A percentile compares a stretch with the other conserved stretches of the same genome.
Conservation (phyloP, 2,888 invertebrate species). For the Hypsopygia costalis region DNA sequence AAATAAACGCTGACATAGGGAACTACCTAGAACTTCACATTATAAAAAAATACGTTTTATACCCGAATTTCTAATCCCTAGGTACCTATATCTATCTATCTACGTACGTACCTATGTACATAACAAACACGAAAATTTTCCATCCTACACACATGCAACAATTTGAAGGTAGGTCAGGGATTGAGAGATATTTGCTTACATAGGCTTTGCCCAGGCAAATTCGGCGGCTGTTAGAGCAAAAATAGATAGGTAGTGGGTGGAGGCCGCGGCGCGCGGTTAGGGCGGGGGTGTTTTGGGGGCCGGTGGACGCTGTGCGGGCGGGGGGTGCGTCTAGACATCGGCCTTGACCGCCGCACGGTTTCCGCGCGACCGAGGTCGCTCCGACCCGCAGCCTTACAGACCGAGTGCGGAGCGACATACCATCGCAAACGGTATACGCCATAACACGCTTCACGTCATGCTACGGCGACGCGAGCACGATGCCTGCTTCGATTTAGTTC, state of each 20-base stretch:
- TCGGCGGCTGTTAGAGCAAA: conserved; percentile 47
- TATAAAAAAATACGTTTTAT: too few relatives aligned
- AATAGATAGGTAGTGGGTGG: conserved; percentile 56
- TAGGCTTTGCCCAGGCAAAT: conserved; percentile 55
- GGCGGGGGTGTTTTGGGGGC: conserved; percentile 25
- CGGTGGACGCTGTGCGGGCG: conserved; percentile 31
- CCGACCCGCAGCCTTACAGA: conserved; percentile 67
- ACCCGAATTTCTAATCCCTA: too few relatives aligned
- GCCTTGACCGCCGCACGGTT: conserved; percentile 75
- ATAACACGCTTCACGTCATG: conserved; percentile 10
- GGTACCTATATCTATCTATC: too few relatives aligned
- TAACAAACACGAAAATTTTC: too few relatives aligned
- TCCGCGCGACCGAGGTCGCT: conserved; percentile 69
- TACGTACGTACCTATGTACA: too few relatives aligned
- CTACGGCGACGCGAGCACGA: too few relatives aligned
- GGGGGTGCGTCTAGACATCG: conserved; percentile 69
- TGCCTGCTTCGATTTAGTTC: too few relatives aligned
- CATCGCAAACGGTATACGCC: conserved; percentile 8
- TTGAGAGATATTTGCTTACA: conserved; percentile 19
- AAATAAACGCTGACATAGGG: too few relatives aligned
- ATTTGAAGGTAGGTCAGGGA: conserved; percentile 50
- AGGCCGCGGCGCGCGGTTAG: conserved; percentile 28
- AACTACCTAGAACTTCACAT: too few relatives aligned
- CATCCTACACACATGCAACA: too few relatives aligned
- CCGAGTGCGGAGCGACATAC: conserved; percentile 43